phyloP scores from a whole-genome alignment of 2,888 invertebrate species.

The Melolontha melolontha region DNA sequence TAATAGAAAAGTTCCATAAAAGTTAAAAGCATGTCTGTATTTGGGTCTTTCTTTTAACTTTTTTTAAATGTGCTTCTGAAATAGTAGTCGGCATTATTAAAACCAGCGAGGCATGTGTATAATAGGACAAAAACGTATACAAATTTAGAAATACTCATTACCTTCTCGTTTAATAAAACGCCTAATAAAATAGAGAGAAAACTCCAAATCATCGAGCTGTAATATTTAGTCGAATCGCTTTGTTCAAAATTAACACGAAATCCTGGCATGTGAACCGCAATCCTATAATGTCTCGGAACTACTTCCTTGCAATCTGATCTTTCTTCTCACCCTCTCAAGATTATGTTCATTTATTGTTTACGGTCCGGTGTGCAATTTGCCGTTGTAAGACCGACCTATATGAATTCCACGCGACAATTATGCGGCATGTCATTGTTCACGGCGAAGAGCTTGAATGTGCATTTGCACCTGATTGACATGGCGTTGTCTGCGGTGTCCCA shows the following conservation, averaged over 20 bases:
- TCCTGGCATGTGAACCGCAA: neutral
- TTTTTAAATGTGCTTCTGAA: too few relatives aligned
- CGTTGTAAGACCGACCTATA: neutral
- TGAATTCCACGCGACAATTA: slow-evolving; percentile 13
- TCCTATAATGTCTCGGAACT: neutral
- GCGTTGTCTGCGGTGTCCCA: slow-evolving; percentile 1
- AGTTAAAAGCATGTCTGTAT: too few relatives aligned
- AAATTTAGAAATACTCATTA: too few relatives aligned
- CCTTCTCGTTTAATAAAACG: too few relatives aligned
- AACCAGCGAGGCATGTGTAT: too few relatives aligned
- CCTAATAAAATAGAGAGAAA: too few relatives aligned
- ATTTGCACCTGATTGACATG: slow-evolving; percentile 23
- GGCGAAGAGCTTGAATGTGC: slow-evolving; percentile 2
- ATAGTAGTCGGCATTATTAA: too few relatives aligned
- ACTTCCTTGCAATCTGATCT: slow-evolving; percentile 12
- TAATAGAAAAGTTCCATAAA: too few relatives aligned
- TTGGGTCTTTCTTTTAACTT: too few relatives aligned
- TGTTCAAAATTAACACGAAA: neutral
- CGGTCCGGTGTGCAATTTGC: neutral
- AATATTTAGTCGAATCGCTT: neutral
- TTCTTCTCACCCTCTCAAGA: neutral
- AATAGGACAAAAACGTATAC: too few relatives aligned
- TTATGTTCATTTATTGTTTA: slow-evolving; percentile 2
- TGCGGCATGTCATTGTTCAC: slow-evolving; percentile 15
- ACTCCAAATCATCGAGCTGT: too few relatives aligned